Evolutionary conservation across 1,140 invertebrate species (phyloP), one percentile per base, ranked within the genome.

Genomic region (Sesamia nonagrioides): DNA sequence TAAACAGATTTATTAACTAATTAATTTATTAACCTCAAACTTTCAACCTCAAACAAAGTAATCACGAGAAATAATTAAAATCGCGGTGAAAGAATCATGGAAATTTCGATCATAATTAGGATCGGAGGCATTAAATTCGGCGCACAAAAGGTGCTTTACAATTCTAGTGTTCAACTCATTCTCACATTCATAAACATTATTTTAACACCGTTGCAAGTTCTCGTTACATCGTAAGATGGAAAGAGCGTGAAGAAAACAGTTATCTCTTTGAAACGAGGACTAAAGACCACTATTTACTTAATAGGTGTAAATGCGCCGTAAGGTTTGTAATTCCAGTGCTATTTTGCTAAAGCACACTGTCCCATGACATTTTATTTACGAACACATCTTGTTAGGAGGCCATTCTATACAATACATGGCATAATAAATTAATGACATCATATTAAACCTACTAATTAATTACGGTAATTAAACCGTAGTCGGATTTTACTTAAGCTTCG

Each of bases 281-380:
- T 21, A 13, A 60, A 21, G 7, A 60, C 27, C 4, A 40, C 4
- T 48, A 33, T 48, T 33, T 27, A 33, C 18, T 9, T 27, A 50
- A 33, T 48, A 48, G 63, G 18, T 69, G 42, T 17, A 6, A 50
- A 50, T 21, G 9, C 27, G 45, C 17, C 33, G 42, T 27, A 21
- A 66, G 17, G 9, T 66, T 42, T 37, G 17, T 0, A 27, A 48
- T 48, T 48, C n/a, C 21, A 0, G 6, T 50, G 66, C 8, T 17
- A 68, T 69, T 69, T 33, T 69, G 42, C 66, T 50, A 69, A 69
- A 50, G 48, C 33, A 33, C 9, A 60, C 33, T 60, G 56, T 17
- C 9, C 17, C 37, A 42, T 66, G 37, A 66, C n/a, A 42, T 42
- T 66, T 40, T 66, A 37, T 18, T n/a, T 0, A 17, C 37, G 13